Conservation (phyloP, 2,113 vertebrate genomes). For the Pteruthius melanotis region DNA sequence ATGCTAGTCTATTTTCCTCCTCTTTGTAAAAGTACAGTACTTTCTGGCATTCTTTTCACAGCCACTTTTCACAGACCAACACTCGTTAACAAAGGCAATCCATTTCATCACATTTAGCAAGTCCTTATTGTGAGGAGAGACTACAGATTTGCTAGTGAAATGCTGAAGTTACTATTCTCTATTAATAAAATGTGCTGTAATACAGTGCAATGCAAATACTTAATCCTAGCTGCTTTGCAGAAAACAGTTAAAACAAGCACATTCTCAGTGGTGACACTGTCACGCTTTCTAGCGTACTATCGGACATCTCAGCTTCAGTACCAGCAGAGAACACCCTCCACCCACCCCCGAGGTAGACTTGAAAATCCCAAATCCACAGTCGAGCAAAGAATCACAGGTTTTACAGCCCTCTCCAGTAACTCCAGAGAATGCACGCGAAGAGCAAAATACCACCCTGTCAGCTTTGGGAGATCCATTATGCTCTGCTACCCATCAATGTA, state of each 20-base stretch:
- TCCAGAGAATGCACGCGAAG: neutral
- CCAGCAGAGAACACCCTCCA: neutral
- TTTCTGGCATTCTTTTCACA: slow-evolving; percentile 26
- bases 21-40: neutral
- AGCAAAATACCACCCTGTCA: neutral
- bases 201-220: neutral
- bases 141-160: neutral
- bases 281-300: neutral
- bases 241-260: neutral
- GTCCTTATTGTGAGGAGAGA: neutral
- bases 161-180: neutral
- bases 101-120: neutral
- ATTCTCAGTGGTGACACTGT: fast-evolving
- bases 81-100: neutral
- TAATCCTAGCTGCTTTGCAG: neutral
- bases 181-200: neutral
- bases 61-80: neutral
- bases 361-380: neutral
- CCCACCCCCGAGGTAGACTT: neutral
- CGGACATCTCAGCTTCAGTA: neutral
- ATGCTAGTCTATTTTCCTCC: neutral
- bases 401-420: neutral
- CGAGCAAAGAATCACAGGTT: neutral
- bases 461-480: neutral
- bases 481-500: neutral